These are phyloP conservation scores for Listronotus bonariensis DNA, from an alignment of 1,140 invertebrate genomes.

Conservation along the genomic window DNA sequence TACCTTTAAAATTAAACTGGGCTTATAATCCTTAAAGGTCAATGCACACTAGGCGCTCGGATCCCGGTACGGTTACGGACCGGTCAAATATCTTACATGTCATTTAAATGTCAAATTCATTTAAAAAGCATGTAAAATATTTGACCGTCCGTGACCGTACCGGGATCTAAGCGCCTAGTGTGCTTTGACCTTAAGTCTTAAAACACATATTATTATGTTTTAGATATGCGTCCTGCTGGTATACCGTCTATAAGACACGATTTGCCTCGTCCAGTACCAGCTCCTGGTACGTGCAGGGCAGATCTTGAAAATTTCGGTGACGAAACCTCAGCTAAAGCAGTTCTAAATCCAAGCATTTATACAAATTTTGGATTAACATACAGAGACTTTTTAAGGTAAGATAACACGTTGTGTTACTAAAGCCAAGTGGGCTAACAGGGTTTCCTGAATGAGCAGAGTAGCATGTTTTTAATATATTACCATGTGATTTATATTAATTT, in stretches of 20 bases:
- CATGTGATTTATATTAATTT: too few relatives aligned
- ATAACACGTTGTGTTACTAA: background rate
- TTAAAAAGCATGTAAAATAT: too few relatives aligned
- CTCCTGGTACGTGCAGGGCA: slow-evolving; percentile 35
- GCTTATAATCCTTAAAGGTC: too few relatives aligned
- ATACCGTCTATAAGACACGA: slow-evolving; percentile 43
- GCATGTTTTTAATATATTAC: background rate
- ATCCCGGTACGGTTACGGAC: too few relatives aligned
- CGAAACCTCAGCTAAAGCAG: slow-evolving; percentile 40
- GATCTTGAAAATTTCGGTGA: slow-evolving; percentile 46
- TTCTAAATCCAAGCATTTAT: slow-evolving; percentile 49
- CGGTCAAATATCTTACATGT: too few relatives aligned
- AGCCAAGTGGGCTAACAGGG: background rate
- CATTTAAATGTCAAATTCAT: too few relatives aligned
- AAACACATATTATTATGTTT: too few relatives aligned
- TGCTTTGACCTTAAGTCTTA: too few relatives aligned
- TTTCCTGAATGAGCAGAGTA: background rate
- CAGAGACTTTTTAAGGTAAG: slow-evolving; percentile 47
- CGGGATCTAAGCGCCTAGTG: too few relatives aligned
- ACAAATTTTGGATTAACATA: slow-evolving; percentile 47
- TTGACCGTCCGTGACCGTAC: too few relatives aligned
- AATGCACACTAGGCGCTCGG: too few relatives aligned
- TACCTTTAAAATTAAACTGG: too few relatives aligned
- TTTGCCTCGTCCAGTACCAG: slow-evolving; percentile 29
- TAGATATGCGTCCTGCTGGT: slow-evolving; percentile 44